Conservation (phyloP, 2,888 invertebrate species). For the Carcina quercana region DNA sequence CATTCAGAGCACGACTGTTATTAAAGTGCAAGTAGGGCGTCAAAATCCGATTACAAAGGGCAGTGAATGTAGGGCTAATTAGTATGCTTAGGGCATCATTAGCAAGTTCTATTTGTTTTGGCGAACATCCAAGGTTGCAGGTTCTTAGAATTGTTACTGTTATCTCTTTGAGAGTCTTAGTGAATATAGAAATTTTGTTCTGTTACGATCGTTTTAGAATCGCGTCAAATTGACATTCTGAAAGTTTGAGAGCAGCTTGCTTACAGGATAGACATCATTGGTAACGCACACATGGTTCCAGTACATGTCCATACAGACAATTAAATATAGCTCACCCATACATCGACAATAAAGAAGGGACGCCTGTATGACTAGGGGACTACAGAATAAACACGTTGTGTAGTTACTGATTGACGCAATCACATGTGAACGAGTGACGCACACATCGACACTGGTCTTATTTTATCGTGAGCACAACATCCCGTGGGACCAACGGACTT, state of each 20-base stretch:
- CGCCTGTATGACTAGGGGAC: constrained; percentile 39
- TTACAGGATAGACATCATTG: constrained; percentile 62
- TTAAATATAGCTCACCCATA: constrained; percentile 66
- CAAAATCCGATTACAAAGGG: constrained; percentile 22
- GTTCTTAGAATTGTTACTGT: constrained; percentile 19
- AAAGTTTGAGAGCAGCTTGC: constrained; percentile 51
- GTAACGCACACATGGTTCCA: constrained; percentile 63
- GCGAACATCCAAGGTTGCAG: constrained; percentile 31
- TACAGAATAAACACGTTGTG: constrained; percentile 35
- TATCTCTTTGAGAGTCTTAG: constrained; percentile 16
- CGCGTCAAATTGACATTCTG: no score
- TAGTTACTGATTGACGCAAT: constrained; percentile 59
- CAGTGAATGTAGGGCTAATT: constrained; percentile 30
- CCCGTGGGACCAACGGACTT: constrained; percentile 65
- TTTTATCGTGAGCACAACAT: constrained; percentile 62
- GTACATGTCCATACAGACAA: constrained; percentile 52
- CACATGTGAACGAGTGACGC: constrained; percentile 33
- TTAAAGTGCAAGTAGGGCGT: constrained; percentile 17
- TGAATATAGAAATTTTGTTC: constrained; percentile 11
- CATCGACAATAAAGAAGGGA: constrained; percentile 33
- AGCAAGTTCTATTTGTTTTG: constrained; percentile 28
- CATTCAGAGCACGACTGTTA: constrained; percentile 21
- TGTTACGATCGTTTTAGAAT: no score
- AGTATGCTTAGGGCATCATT: constrained; percentile 33
- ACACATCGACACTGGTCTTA: constrained; percentile 52